phyloP scores from a whole-genome alignment of 2,113 vertebrate species.

The Monopterus albus region DNA sequence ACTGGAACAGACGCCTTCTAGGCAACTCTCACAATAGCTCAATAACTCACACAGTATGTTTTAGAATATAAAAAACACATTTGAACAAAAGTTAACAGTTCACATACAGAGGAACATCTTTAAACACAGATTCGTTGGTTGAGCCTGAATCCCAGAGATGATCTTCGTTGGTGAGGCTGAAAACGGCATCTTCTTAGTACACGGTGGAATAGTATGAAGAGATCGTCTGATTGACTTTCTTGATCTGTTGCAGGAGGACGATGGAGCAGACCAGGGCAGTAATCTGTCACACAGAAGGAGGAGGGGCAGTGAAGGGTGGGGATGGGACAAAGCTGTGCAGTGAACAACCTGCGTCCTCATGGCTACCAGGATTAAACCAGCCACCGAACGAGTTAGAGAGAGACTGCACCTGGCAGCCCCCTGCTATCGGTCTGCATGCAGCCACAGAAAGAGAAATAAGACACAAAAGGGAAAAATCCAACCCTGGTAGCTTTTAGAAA shows the following conservation, averaged over 20 bases:
- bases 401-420: neutral
- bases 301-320: slow-evolving; percentile 38
- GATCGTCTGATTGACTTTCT: slow-evolving; percentile 8
- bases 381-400: neutral
- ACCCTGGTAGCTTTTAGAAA: too few relatives aligned
- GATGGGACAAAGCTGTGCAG: slow-evolving; percentile 3
- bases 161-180: neutral
- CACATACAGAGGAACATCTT: neutral
- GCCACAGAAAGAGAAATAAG: neutral
- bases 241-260: slow-evolving; percentile 58
- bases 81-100: too few relatives aligned
- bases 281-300: slow-evolving; percentile 53
- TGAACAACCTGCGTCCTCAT: neutral
- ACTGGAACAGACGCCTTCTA: too few relatives aligned
- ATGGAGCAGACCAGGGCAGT: slow-evolving; percentile 45
- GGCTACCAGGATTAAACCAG: neutral
- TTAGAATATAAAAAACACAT: too few relatives aligned
- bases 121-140: slow-evolving; percentile 20
- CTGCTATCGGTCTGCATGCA: neutral
- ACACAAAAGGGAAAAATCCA: slow-evolving; percentile 25
- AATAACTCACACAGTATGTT: too few relatives aligned
- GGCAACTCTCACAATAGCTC: too few relatives aligned
- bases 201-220: slow-evolving; percentile 12
- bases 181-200: slow-evolving; percentile 42
- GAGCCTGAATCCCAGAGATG: neutral